These are phyloP conservation scores for Muscidifurax raptorellus DNA, from an alignment of 1,140 invertebrate genomes.

Conservation along the genomic window DNA sequence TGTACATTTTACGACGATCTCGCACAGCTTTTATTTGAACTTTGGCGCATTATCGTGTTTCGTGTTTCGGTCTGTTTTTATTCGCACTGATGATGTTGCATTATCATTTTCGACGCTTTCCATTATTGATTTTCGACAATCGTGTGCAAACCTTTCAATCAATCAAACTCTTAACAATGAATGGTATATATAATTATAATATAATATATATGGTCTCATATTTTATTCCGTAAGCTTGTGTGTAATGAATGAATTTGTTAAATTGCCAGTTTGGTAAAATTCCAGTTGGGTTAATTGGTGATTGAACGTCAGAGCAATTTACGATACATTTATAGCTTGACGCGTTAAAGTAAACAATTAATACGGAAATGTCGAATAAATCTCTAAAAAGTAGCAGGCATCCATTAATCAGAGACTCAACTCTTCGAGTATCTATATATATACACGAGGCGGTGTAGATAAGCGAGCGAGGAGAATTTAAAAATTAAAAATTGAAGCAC, in stretches of 20 bases:
- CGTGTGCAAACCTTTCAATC: too few relatives aligned
- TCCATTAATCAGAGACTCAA: background rate
- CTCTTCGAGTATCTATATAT: background rate
- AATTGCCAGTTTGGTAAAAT: background rate
- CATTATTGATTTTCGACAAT: background rate
- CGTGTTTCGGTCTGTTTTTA: background rate
- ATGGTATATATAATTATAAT: too few relatives aligned
- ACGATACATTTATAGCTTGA: background rate
- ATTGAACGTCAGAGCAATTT: background rate
- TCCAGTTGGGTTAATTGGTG: background rate
- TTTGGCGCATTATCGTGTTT: too few relatives aligned
- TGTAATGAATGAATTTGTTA: background rate
- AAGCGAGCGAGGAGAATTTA: background rate
- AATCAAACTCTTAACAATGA: too few relatives aligned
- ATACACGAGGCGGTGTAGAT: background rate
- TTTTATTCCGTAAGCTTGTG: too few relatives aligned
- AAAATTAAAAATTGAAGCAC: conserved; percentile 24
- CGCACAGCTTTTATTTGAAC: background rate
- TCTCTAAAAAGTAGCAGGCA: background rate
- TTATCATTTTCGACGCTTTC: background rate
- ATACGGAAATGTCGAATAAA: background rate
- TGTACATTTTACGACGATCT: background rate
- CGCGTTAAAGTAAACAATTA: background rate
- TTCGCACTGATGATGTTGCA: background rate
- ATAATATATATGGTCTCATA: too few relatives aligned